Base-by-base conservation (phyloP, 2,113 vertebrate genomes). In the Pardalotus punctatus region DNA sequence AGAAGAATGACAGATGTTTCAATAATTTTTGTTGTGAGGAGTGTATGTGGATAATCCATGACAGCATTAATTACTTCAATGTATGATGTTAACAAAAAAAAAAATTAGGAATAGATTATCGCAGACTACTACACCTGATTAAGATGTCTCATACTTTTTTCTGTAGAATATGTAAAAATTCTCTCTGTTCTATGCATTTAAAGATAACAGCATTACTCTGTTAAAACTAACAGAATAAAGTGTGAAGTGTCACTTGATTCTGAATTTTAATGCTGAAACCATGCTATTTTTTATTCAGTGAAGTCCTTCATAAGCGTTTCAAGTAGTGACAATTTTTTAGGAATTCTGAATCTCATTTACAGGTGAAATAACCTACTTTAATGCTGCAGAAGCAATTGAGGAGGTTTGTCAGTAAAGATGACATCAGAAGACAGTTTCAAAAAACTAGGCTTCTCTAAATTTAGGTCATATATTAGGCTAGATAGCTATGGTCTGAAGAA, bases 141-240 rank as follows among this genome's bases (percentile, higher is more conserved):
- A 96, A 96, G 93, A 92, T 74, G 58, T 82, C 81, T 98, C 70
- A 89, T 91, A 88, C 64, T 95, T 96, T 11, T 77, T 95, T 94
- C 94, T 76, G 86, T 78, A 86, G 70, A 86, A 65, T 54, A 74
- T 86, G 53, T 50, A 94, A 96, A 40, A 96, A 95, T 90, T 90
- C 43, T 90, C 48, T 83, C 77, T 94, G 61, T 57, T 94, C 70
- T 81, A 54, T 56, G 33, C 53, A 66, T 94, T 94, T 95, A 83
- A 96, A 90, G 51, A 88, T 88, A 97, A 86, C 94, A 86, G 73
- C 31, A 10, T 56, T 88, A 79, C 81, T 72, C 62, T 93, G 88
- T 94, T 94, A 98, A 97, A 97, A 73, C 94, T 97, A 97, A 93
- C 95, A 97, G 90, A 96, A 96, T 96, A 96, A 96, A 97, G 94